Conservation (phyloP, 2,113 vertebrate genomes). For the Guaruba guarouba region DNA sequence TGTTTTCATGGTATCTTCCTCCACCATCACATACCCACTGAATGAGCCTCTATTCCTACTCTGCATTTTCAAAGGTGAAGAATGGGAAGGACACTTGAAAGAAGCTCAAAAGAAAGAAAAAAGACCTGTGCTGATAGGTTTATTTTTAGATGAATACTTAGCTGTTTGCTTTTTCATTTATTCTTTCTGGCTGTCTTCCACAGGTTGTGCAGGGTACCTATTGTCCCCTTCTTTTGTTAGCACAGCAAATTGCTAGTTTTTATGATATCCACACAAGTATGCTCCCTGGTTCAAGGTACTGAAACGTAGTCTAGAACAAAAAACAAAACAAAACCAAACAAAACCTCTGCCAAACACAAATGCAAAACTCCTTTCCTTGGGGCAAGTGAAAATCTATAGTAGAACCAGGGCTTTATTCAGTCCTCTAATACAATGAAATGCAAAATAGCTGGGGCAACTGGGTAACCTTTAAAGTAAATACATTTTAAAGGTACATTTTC, state of each 20-base stretch:
- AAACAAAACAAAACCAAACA: background rate
- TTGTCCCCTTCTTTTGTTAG: background rate
- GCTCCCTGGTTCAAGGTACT: background rate
- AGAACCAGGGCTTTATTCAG: background rate
- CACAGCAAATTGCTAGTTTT: background rate
- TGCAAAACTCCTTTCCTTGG: background rate
- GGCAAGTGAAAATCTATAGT: background rate
- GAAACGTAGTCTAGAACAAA: background rate
- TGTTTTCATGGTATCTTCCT: slow-evolving; percentile 61
- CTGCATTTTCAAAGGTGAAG: slow-evolving; percentile 18
- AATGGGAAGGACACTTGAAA: background rate
- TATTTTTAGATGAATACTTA: slow-evolving; percentile 23
- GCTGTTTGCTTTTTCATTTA: background rate
- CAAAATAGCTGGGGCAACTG: background rate
- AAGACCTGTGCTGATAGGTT: background rate
- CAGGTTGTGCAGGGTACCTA: background rate
- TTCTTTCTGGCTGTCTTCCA: background rate
- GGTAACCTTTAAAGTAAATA: background rate
- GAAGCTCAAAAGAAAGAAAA: background rate
- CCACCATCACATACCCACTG: slow-evolving; percentile 28
- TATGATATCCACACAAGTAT: background rate
- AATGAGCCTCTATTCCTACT: slow-evolving; percentile 30
- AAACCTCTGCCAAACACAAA: background rate
- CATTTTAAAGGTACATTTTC: background rate
- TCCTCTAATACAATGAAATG: background rate